A percentile compares a stretch with the other conserved stretches of the same genome.
Conservation (phyloP, 2,888 invertebrate species). For the Cryptocephalus primarius region DNA sequence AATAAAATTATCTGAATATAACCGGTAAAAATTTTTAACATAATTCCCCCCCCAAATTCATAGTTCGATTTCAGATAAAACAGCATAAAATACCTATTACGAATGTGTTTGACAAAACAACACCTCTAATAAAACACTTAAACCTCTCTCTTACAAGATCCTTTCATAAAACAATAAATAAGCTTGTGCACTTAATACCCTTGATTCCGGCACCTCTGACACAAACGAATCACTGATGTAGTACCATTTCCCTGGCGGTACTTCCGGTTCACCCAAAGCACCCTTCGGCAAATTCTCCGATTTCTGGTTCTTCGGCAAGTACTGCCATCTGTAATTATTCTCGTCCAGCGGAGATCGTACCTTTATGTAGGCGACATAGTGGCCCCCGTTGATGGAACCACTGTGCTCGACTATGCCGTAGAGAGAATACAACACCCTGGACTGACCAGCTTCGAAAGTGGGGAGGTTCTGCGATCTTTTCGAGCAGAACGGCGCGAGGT, state of each 20-base stretch:
- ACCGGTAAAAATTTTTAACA: too few species aligned
- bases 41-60: too few species aligned
- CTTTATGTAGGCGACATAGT: constrained; percentile 93
- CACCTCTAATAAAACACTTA: too few species aligned
- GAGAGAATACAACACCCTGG: constrained; percentile 64
- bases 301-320: constrained; percentile 45
- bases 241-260: constrained; percentile 78
- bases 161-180: constrained; percentile 95
- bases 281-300: constrained; percentile 35
- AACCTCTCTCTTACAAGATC: constrained; percentile 50
- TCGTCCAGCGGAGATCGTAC: constrained; percentile 53
- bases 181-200: constrained; percentile 78
- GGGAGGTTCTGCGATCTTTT: constrained; percentile 49
- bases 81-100: too few species aligned
- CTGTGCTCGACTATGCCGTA: constrained; percentile 95
- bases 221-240: constrained; percentile 87
- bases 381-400: constrained; percentile 80
- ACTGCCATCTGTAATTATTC: constrained; percentile 58
- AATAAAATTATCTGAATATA: too few species aligned
- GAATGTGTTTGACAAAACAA: too few species aligned
- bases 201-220: constrained; percentile 64
- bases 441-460: constrained; percentile 30
- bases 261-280: constrained; percentile 34
- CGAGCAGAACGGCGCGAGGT: constrained; percentile 86
- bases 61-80: too few species aligned